These are phyloP conservation scores for Cataglyphis altisquamis DNA, from an alignment of 2,888 invertebrate genomes.

Conservation along the genomic window DNA sequence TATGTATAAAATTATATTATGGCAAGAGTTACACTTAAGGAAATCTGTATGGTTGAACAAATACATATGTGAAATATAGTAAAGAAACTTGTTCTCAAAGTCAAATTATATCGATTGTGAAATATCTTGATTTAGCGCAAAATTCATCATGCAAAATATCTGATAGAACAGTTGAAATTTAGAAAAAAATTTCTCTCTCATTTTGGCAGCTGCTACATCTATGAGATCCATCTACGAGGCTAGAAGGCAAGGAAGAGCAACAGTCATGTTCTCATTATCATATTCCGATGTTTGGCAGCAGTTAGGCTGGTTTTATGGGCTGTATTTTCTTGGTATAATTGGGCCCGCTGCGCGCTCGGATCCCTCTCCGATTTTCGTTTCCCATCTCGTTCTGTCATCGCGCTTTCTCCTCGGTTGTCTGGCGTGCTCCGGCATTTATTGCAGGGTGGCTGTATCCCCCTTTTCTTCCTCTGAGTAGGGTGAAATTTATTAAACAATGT, in stretches of 20 bases:
- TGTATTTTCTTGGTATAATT: conserved; percentile 77
- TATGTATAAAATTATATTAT: too few relatives aligned
- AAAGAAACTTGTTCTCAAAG: background rate
- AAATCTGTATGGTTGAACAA: background rate
- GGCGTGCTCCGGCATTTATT: background rate
- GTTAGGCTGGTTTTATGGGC: conserved; percentile 75
- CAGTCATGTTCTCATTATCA: conserved; percentile 72
- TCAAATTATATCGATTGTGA: background rate
- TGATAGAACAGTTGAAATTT: background rate
- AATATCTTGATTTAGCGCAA: background rate
- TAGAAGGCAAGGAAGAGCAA: background rate
- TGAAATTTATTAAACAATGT: background rate
- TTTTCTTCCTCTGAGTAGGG: background rate
- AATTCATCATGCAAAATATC: background rate
- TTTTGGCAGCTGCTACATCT: conserved; percentile 29
- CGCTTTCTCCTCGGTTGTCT: background rate
- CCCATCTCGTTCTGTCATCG: background rate
- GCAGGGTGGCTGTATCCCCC: background rate
- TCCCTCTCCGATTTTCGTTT: conserved; percentile 18
- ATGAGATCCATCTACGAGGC: background rate
- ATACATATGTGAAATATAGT: background rate
- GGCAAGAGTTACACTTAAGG: background rate
- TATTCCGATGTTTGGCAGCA: conserved; percentile 74
- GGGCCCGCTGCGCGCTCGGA: conserved; percentile 56
- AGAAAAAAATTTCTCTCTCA: background rate